phyloP scores from a whole-genome alignment of 2,797 vertebrate genomes.

The Sebastes baramenuke region DNA sequence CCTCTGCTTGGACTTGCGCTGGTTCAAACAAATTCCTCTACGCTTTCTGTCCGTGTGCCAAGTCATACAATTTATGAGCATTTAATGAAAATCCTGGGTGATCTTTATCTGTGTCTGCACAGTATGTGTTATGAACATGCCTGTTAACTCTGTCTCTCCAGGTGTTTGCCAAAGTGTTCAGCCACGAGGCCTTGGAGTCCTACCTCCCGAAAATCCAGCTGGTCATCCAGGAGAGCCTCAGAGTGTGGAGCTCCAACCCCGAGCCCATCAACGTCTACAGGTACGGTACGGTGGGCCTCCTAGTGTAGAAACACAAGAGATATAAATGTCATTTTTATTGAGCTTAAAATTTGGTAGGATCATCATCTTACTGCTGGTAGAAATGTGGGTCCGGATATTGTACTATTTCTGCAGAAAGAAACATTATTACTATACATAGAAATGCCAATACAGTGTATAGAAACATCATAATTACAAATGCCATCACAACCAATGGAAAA shows the following conservation, averaged over 20 bases:
- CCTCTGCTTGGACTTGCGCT: slow-evolving; percentile 9
- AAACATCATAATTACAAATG: not conserved
- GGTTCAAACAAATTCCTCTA: not conserved
- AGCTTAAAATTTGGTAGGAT: not conserved
- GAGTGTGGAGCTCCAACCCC: slow-evolving; percentile 93
- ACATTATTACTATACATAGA: not conserved
- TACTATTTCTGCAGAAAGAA: not conserved
- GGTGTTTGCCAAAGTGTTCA: slow-evolving; percentile 98
- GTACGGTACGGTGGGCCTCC: slow-evolving; percentile 50
- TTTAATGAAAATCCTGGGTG: not conserved
- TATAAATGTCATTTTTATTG: not conserved
- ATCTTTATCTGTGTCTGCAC: not conserved
- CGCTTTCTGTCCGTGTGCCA: not conserved
- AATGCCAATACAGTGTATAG: not conserved
- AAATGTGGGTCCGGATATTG: not conserved
- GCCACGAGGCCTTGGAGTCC: slow-evolving; percentile 93
- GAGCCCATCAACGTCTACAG: slow-evolving; percentile 94
- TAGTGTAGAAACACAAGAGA: not conserved
- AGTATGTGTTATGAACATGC: not conserved
- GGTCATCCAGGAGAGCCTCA: slow-evolving; percentile 94
- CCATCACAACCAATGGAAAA: not conserved
- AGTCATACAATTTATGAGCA: not conserved
- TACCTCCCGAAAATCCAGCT: slow-evolving; percentile 97
- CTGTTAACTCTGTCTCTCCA: slow-evolving; percentile 46
- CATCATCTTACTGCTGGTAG: not conserved